These are phyloP conservation scores for Adela reaumurella DNA, from an alignment of 2,888 invertebrate species.

Conservation along the genomic window DNA sequence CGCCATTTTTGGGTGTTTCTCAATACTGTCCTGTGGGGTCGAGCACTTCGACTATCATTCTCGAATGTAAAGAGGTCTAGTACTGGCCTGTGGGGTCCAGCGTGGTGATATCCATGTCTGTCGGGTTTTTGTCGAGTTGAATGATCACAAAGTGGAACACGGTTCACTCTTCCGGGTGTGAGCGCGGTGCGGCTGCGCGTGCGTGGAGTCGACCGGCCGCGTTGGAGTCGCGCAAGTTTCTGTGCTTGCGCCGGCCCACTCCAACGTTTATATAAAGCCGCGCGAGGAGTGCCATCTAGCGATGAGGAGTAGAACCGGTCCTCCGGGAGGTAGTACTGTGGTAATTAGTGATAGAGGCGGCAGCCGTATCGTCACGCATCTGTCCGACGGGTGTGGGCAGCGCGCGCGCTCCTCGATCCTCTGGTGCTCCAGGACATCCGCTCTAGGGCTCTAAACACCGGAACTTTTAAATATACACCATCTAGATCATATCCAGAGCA, in stretches of 20 bases:
- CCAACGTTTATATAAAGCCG: not conserved
- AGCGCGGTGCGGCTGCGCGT: not conserved
- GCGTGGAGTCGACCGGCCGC: not conserved
- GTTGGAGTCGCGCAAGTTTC: not conserved
- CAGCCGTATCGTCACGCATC: no score
- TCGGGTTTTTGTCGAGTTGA: not conserved
- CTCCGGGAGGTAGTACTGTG: not conserved
- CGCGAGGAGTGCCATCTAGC: not conserved
- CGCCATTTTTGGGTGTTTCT: constrained; percentile 11
- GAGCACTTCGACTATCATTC: constrained; percentile 11
- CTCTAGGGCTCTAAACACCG: no score
- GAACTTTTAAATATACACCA: no score
- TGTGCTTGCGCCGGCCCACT: not conserved
- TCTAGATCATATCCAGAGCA: no score
- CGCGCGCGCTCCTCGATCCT: no score
- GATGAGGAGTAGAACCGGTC: not conserved
- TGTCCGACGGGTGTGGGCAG: no score
- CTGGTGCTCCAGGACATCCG: no score
- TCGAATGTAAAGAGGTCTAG: constrained; percentile 15
- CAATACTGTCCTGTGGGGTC: constrained; percentile 42
- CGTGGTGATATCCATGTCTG: constrained; percentile 36
- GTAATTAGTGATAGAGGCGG: no score
- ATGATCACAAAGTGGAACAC: not conserved
- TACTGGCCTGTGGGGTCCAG: constrained; percentile 50
- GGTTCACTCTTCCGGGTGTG: not conserved